Percentiles rank a stretch among this genome's conserved stretches.
These are phyloP conservation scores for Atta texana DNA, from an alignment of 1,140 invertebrate species.

Conservation along the genomic window DNA sequence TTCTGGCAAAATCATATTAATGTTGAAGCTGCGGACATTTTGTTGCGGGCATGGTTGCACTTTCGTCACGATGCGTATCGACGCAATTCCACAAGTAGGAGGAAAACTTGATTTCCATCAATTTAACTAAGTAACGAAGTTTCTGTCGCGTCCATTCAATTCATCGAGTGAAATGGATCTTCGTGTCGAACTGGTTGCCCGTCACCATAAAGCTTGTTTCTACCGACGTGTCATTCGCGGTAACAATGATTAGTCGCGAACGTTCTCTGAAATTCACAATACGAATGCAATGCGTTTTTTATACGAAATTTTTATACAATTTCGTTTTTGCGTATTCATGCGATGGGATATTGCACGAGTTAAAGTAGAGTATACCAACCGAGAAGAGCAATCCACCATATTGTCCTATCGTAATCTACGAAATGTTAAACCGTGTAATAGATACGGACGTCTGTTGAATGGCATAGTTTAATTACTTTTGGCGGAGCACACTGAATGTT, in stretches of 20 bases:
- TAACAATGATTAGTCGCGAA: conserved; percentile 55
- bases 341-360: not conserved
- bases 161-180: conserved; percentile 46
- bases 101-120: conserved; percentile 68
- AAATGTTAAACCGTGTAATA: conserved; percentile 47
- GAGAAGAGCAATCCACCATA: conserved; percentile 28
- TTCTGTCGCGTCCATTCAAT: conserved; percentile 67
- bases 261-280: not conserved
- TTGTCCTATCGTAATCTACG: conserved; percentile 15
- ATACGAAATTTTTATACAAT: conserved; percentile 11
- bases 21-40: not conserved
- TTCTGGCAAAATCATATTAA: not conserved
- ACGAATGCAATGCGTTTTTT: conserved; percentile 1
- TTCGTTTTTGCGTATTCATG: conserved; percentile 8
- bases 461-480: conserved; percentile 55
- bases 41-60: not conserved
- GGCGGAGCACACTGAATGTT: not conserved
- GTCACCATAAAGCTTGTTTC: conserved; percentile 45
- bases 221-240: conserved; percentile 47
- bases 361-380: not conserved
- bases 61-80: conserved; percentile 39
- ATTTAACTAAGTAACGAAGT: conserved; percentile 74
- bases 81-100: conserved; percentile 49
- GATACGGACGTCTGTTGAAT: conserved; percentile 28
- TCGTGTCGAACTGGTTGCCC: conserved; percentile 24